Percentiles rank a stretch among this genome's conserved stretches.
These are phyloP conservation scores for Euproctis similis DNA, from an alignment of 2,888 invertebrate species.

Conservation along the genomic window DNA sequence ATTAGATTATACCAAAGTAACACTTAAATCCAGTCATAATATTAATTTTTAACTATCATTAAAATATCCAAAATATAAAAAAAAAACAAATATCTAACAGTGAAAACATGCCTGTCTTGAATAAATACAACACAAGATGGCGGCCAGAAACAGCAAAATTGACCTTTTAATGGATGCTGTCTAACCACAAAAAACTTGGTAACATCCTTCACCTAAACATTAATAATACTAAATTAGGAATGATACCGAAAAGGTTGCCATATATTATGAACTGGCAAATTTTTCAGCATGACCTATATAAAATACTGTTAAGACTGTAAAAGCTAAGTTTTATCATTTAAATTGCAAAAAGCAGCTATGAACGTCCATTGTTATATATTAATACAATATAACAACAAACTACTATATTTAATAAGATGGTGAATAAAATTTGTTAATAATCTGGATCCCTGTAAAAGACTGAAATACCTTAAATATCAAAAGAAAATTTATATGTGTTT, in stretches of 20 bases:
- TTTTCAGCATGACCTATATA: slow-evolving; percentile 31
- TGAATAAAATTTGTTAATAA: slow-evolving; percentile 18
- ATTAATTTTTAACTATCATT: slow-evolving; percentile 12
- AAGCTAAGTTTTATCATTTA: slow-evolving; percentile 31
- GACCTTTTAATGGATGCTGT: slow-evolving; percentile 17
- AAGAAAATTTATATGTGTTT: slow-evolving; percentile 16
- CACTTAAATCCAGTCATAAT: slow-evolving; percentile 10
- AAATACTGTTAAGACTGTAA: slow-evolving; percentile 28
- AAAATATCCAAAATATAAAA: slow-evolving; percentile 16
- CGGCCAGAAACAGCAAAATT: slow-evolving; percentile 61
- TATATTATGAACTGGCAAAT: slow-evolving; percentile 18
- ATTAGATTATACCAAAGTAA: slow-evolving; percentile 12
- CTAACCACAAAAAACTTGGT: slow-evolving; percentile 62
- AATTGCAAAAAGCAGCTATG: slow-evolving; percentile 34
- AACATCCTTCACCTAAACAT: slow-evolving; percentile 37
- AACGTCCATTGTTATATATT: slow-evolving; percentile 30
- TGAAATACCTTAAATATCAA: slow-evolving; percentile 22
- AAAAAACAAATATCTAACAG: too few species aligned
- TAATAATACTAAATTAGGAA: slow-evolving; percentile 35
- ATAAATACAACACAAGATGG: slow-evolving; percentile 27
- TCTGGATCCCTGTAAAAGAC: slow-evolving; percentile 43
- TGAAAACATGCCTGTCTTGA: slow-evolving; percentile 30
- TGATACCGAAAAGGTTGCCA: slow-evolving; percentile 34
- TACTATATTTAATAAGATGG: too few species aligned
- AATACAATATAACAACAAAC: slow-evolving; percentile 23